Percentiles rank a stretch among this genome's conserved stretches.
phyloP scores from a whole-genome alignment of 1,140 invertebrate genomes.

The Mya arenaria region DNA sequence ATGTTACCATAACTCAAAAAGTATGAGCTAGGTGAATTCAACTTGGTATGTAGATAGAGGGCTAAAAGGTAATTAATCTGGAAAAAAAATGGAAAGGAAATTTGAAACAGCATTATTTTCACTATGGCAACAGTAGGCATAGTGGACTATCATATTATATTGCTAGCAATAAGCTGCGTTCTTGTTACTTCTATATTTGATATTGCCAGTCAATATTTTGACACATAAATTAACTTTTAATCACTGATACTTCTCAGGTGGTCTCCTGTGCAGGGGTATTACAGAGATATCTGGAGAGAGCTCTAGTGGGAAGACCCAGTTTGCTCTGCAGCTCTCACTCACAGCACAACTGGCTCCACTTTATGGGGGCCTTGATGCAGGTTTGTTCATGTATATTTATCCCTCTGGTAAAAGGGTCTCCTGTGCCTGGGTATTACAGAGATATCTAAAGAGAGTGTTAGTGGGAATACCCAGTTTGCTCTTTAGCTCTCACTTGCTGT shows the following conservation, averaged over 20 bases:
- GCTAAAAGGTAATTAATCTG: background rate
- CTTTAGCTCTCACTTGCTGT: conserved; percentile 87
- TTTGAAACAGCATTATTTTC: background rate
- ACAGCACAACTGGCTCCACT: conserved; percentile 83
- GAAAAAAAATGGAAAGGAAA: background rate
- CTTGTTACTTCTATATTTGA: too few species aligned
- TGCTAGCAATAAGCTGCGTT: background rate
- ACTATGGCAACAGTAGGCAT: background rate
- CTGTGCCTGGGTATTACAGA: conserved; percentile 89
- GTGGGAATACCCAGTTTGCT: conserved; percentile 93
- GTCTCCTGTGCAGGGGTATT: conserved; percentile 88
- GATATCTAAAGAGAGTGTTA: conserved; percentile 90
- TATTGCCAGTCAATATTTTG: background rate
- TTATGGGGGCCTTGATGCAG: conserved; percentile 81
- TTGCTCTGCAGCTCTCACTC: conserved; percentile 88
- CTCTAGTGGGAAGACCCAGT: conserved; percentile 92
- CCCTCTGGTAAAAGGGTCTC: too few species aligned
- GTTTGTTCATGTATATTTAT: too few species aligned
- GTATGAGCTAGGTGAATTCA: background rate
- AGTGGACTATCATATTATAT: background rate
- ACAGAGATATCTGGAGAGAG: conserved; percentile 93
- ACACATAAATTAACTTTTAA: background rate
- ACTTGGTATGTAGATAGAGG: background rate
- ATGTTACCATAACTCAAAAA: too few species aligned
- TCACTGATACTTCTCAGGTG: conserved; percentile 82